Base-by-base conservation (phyloP, 2,888 invertebrate genomes). In the Anthophora plumipes region DNA sequence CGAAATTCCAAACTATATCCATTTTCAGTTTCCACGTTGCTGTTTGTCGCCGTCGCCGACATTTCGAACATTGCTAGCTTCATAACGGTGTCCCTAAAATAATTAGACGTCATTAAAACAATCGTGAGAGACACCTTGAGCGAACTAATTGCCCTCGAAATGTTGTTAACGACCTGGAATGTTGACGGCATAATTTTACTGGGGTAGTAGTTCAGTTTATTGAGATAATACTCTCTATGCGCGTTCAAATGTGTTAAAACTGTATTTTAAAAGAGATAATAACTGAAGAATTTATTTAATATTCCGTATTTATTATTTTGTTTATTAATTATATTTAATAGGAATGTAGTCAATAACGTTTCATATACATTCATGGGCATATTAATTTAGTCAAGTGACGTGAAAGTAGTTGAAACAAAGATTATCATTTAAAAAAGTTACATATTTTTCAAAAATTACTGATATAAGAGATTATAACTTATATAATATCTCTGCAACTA, bases 1-100 rank as follows among this genome's bases (percentile, higher is more conserved):
- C 64, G 63, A 77, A 76, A 86, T 86, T 86, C 83, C 77, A 67
- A 86, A 83, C 83, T 85, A 77, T 85, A 86, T 86, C 85, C 79
- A 79, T 86, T 86, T 78, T 68, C 77, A 73, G 86, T 86, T 85
- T 81, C 72, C 75, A 46, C 68, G 54, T 37, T 71, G 77, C 75
- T 79, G 79, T 86, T 81, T 81, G 70, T 76, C 80, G 69, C 37
- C 80, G 69, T 43, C 74, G 71, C 37, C 78, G 78, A 68, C 77
- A 74, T 80, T 43, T 79, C 74, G 82, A 71, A 72, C 61, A 60
- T 79, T 82, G 50, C 48, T 57, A 80, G 80, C 80, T 83, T 83
- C 72, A 83, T 85, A 86, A 85, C 71, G 22, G 48, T 72, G 54
- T 77, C 61, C 54, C 73, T n/a, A 64, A 73, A 84, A 85, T 85